Percentiles rank a stretch among this genome's conserved stretches.
Conservation (phyloP, 2,888 invertebrate species). For the Malthinus flaveolus region DNA sequence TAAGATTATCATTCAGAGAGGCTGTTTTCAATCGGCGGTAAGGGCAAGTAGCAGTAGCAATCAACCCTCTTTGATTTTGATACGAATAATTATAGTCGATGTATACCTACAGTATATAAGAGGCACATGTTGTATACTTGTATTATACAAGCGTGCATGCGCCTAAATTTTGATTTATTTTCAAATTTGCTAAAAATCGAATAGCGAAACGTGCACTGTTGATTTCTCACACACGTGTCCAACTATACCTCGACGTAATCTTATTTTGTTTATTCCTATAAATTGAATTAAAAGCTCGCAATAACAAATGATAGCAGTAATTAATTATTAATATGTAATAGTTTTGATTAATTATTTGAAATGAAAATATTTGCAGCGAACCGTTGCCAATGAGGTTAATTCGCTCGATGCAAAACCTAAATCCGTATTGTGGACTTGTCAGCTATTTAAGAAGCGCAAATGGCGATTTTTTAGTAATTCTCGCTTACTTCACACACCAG, state of each 20-base stretch:
- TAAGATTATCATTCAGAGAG: slow-evolving; percentile 65
- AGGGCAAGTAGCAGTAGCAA: slow-evolving; percentile 55
- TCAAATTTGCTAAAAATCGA: too few relatives aligned
- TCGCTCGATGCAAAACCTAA: slow-evolving; percentile 53
- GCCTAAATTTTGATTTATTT: slow-evolving; percentile 41
- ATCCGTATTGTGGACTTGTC: slow-evolving; percentile 65
- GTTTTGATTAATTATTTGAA: background rate
- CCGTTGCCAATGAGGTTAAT: slow-evolving; percentile 45
- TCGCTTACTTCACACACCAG: slow-evolving; percentile 2
- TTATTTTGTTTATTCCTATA: too few relatives aligned
- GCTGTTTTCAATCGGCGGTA: slow-evolving; percentile 57
- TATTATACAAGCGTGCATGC: slow-evolving; percentile 45
- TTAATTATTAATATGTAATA: background rate
- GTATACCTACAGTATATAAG: slow-evolving; percentile 60
- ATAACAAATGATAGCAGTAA: too few relatives aligned
- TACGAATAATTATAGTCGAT: too few relatives aligned
- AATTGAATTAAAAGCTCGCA: too few relatives aligned
- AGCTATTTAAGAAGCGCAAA: slow-evolving; percentile 62
- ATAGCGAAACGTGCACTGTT: too few relatives aligned
- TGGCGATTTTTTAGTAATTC: slow-evolving; percentile 60
- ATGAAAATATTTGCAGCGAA: slow-evolving; percentile 7
- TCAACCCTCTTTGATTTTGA: slow-evolving; percentile 58
- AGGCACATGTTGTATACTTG: slow-evolving; percentile 59
- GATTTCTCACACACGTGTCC: too few relatives aligned
- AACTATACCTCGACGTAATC: too few relatives aligned